Percentiles rank a stretch among this genome's conserved stretches.
Evolutionary conservation across 2,888 invertebrate species (phyloP).

Genomic region (Ischnus inquisitorius): DNA sequence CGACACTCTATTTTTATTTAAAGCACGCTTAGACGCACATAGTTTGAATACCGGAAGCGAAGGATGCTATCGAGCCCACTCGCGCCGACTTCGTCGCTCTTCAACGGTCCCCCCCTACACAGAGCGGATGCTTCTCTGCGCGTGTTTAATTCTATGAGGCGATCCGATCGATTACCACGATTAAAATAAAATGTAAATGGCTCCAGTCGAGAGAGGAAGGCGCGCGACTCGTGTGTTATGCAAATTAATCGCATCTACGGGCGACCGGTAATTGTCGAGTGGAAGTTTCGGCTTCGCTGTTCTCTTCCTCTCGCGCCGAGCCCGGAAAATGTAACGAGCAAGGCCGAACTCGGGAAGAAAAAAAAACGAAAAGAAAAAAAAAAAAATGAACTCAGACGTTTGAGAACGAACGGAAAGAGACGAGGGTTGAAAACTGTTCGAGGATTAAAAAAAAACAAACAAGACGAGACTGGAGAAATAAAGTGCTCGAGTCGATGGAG

Average conservation of each 20-base stretch:
- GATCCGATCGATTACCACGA: slow-evolving; percentile 84
- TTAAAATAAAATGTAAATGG: slow-evolving; percentile 85
- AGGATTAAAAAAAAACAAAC: slow-evolving; percentile 35
- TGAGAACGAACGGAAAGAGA: slow-evolving; percentile 44
- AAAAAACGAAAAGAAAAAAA: slow-evolving; percentile 22
- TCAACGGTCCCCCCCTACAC: slow-evolving; percentile 39
- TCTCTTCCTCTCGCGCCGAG: slow-evolving; percentile 76
- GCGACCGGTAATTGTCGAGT: slow-evolving; percentile 84
- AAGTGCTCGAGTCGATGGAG: slow-evolving; percentile 55
- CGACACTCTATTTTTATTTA: slow-evolving; percentile 84
- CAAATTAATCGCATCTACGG: slow-evolving; percentile 77
- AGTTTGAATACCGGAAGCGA: slow-evolving; percentile 40
- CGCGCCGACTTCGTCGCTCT: no score
- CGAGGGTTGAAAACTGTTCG: slow-evolving; percentile 57
- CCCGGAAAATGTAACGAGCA: slow-evolving; percentile 79
- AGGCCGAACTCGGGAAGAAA: slow-evolving; percentile 21
- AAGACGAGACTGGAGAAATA: slow-evolving; percentile 41
- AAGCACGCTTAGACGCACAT: slow-evolving; percentile 73
- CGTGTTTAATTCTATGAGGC: slow-evolving; percentile 79
- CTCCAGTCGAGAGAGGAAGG: slow-evolving; percentile 49
- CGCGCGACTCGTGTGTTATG: slow-evolving; percentile 82
- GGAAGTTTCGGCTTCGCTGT: slow-evolving; percentile 79
- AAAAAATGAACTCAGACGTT: slow-evolving; percentile 24
- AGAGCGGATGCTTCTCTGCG: slow-evolving; percentile 41
- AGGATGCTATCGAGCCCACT: no score